These are phyloP conservation scores for Cebidichthys violaceus DNA, from an alignment of 2,113 vertebrate genomes.

Conservation along the genomic window DNA sequence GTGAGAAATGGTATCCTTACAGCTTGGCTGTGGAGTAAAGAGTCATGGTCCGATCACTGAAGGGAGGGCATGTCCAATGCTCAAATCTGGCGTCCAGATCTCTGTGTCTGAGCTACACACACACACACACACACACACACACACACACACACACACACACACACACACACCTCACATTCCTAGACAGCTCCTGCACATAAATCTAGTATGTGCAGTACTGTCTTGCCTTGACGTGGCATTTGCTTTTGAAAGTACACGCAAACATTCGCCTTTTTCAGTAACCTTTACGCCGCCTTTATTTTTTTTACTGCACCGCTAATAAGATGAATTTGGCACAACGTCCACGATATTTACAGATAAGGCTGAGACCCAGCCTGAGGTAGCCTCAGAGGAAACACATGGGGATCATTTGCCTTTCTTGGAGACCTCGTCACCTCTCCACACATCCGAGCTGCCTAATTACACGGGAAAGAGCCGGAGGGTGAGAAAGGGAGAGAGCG, in stretches of 20 bases:
- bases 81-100: conserved; percentile 59
- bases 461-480: conserved; percentile 68
- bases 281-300: conserved; percentile 34
- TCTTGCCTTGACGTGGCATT: conserved; percentile 31
- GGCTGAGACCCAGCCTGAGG: conserved; percentile 52
- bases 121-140: background rate
- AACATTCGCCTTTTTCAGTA: conserved; percentile 29
- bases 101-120: conserved; percentile 1
- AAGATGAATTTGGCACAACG: conserved; percentile 25
- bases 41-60: background rate
- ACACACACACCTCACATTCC: conserved; percentile 41
- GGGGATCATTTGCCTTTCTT: conserved; percentile 60
- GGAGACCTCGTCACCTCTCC: conserved; percentile 67
- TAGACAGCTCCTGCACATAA: conserved; percentile 19
- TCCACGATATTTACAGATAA: conserved; percentile 59
- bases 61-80: too few species aligned
- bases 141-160: conserved; percentile 19
- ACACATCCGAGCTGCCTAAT: conserved; percentile 64
- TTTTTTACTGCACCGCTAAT: conserved; percentile 35
- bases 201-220: conserved; percentile 24
- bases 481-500: conserved; percentile 29
- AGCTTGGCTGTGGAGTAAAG: background rate
- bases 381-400: conserved; percentile 47
- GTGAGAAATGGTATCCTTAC: background rate
- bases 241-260: conserved; percentile 25